Evolutionary conservation across 2,113 vertebrate species (phyloP).

Genomic region (Ellobius talpinus): DNA sequence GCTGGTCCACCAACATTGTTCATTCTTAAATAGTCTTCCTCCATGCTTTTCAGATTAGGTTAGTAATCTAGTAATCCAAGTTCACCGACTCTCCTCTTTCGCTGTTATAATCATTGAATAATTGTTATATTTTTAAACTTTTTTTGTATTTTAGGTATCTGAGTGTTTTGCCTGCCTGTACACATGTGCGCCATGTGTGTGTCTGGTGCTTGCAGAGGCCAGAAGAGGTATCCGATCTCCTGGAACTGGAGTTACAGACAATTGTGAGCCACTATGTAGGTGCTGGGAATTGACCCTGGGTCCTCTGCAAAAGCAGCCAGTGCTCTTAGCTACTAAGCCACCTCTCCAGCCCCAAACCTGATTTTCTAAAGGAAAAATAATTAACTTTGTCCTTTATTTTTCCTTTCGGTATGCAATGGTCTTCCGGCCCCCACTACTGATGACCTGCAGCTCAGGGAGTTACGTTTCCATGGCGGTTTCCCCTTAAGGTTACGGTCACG

Average conservation of each 20-base stretch:
- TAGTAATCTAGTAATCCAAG: background rate
- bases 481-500: background rate
- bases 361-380: background rate
- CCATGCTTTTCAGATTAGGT: background rate
- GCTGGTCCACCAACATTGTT: background rate
- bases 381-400: background rate
- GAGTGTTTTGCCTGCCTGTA: background rate
- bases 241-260: background rate
- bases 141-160: background rate
- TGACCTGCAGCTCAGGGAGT: background rate
- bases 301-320: background rate
- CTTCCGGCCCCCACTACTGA: fast-evolving
- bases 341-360: background rate
- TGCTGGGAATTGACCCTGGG: background rate
- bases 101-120: background rate
- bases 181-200: background rate
- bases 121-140: background rate
- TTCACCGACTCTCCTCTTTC: background rate
- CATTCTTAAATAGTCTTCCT: background rate
- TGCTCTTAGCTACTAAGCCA: background rate
- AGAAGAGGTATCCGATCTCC: background rate
- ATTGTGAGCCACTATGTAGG: background rate
- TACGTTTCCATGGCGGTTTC: background rate
- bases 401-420: background rate
- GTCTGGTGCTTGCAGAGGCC: background rate